Evolutionary conservation across 2,888 invertebrate genomes (phyloP).

Genomic region (Cryptocheilus praepositus): DNA sequence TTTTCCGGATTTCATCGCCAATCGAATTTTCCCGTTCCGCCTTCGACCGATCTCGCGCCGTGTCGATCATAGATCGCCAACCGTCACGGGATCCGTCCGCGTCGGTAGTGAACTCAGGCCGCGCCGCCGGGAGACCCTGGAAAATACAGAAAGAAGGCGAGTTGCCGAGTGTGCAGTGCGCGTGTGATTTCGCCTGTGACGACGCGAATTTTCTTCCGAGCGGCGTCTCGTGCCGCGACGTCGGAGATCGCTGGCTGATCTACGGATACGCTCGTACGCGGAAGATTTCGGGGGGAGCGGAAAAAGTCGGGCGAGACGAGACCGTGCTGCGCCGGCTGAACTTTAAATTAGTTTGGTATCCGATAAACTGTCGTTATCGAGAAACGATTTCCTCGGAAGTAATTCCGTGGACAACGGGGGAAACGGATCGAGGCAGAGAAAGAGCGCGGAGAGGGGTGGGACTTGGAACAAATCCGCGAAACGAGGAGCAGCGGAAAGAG

Average conservation of each 20-base stretch:
- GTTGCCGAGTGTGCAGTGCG: no score
- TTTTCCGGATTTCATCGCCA: slow-evolving; percentile 27
- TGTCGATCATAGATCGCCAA: neutral
- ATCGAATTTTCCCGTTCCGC: neutral
- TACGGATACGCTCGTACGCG: no score
- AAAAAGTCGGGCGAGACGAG: no score
- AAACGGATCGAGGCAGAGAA: slow-evolving; percentile 1
- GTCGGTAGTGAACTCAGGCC: neutral
- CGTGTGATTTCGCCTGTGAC: no score
- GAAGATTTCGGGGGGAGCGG: no score
- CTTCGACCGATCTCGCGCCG: neutral
- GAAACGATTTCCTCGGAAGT: slow-evolving; percentile 33
- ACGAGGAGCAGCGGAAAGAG: slow-evolving; percentile 5
- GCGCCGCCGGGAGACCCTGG: no score
- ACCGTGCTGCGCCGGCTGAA: slow-evolving; percentile 14
- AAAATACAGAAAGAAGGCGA: no score
- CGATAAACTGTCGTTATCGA: slow-evolving; percentile 39
- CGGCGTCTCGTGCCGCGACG: no score
- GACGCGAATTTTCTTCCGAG: no score
- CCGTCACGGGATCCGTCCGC: slow-evolving; percentile 3
- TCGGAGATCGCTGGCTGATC: no score
- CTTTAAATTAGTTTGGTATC: slow-evolving; percentile 39
- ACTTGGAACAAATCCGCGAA: slow-evolving; percentile 30
- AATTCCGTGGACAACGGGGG: slow-evolving; percentile 3
- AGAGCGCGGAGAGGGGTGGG: slow-evolving; percentile 5